These are phyloP conservation scores for Epinotia demarniana DNA, from an alignment of 2,888 invertebrate genomes.

Conservation along the genomic window DNA sequence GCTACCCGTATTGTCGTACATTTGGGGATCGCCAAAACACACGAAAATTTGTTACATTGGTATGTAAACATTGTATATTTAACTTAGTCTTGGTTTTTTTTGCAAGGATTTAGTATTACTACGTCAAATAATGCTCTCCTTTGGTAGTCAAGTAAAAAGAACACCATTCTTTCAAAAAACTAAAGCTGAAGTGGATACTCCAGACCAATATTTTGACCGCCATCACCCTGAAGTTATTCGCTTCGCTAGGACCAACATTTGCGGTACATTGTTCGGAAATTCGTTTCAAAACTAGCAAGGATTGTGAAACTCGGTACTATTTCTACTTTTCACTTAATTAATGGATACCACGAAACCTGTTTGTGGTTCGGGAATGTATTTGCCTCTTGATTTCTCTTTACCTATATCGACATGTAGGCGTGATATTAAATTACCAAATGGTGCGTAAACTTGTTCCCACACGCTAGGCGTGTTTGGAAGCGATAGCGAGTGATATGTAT, in stretches of 20 bases:
- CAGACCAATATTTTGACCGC: slow-evolving; percentile 49
- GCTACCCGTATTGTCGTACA: neutral
- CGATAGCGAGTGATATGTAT: too few relatives aligned
- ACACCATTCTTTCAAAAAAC: too few relatives aligned
- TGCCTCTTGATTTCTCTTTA: neutral
- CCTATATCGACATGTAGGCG: neutral
- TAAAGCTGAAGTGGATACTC: neutral
- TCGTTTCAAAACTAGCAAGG: slow-evolving; percentile 49
- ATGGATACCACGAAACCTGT: neutral
- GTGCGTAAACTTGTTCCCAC: too few relatives aligned
- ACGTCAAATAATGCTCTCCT: too few relatives aligned
- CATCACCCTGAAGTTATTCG: slow-evolving; percentile 52
- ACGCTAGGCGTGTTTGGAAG: too few relatives aligned
- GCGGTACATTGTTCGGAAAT: slow-evolving; percentile 58
- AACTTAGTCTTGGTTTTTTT: too few relatives aligned
- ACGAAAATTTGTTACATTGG: too few relatives aligned
- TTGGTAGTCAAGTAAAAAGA: too few relatives aligned
- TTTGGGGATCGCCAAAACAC: neutral
- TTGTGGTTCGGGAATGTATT: neutral
- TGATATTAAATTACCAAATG: neutral
- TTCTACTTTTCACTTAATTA: slow-evolving; percentile 33
- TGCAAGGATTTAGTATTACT: too few relatives aligned
- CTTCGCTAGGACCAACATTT: slow-evolving; percentile 47
- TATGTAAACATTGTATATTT: too few relatives aligned
- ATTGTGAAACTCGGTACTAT: neutral